Base-by-base conservation (phyloP, 2,888 invertebrate genomes). In the Cephus sareptanus region DNA sequence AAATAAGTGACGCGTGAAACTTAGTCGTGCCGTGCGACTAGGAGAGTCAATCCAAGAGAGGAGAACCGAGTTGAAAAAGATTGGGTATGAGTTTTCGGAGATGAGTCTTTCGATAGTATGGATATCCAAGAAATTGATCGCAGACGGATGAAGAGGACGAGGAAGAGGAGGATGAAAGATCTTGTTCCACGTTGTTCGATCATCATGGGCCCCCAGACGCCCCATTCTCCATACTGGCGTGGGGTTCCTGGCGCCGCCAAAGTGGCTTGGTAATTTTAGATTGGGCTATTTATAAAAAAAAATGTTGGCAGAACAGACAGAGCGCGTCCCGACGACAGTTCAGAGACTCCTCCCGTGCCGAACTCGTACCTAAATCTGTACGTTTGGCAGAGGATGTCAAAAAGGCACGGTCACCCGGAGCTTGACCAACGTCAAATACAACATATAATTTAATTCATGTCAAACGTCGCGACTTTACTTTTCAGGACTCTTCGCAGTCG, bases 231-330 rank as follows among this genome's bases (percentile, higher is more conserved):
- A 56, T 56, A 35, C 76, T 69, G 74, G 69, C 71, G 71, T 34
- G 71, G 13, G 12, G 33, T 71, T 84, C 79, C 78, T 81, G 79
- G 80, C 83, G 82, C 85, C 84, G 84, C 79, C 81, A 81, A 83
- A 84, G 80, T 84, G 81, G 75, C 74, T 40, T 79, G 83, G 80
- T 87, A 87, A 87, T 87, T 87, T 87, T 86, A 86, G 87, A 81
- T 73, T 82, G 77, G 76, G 82, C 85, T 88, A 87, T 88, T 88
- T 86, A 87, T 87, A 56, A 79, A 82, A 79, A 82, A 83, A 77
- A 77, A 81, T 74, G 79, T 80, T 81, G 78, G 80, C 81, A 81
- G 81, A 79, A 80, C 81, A 78, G 75, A 30, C 69, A 56, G 56
- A 23, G 23, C 56, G 2, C 56, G 56, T 56, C 9, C 23, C 56